phyloP scores from a whole-genome alignment of 2,888 invertebrate genomes.

The Drosophila quinaria region DNA sequence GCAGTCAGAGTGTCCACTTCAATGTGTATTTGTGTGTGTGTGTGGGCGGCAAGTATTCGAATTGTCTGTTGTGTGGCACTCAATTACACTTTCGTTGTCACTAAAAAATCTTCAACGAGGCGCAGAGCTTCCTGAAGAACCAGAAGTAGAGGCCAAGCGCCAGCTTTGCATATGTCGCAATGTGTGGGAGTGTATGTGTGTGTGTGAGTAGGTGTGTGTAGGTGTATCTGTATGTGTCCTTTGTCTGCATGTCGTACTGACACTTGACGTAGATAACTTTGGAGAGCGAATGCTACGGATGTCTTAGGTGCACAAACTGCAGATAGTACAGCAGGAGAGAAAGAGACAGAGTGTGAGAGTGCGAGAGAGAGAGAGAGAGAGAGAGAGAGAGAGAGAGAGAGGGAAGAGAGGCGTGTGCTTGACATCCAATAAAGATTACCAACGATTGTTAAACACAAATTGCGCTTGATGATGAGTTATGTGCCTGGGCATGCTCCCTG shows the following conservation, averaged over 20 bases:
- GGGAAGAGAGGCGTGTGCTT: slow-evolving; percentile 40
- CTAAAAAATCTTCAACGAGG: slow-evolving; percentile 69
- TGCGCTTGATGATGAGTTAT: slow-evolving; percentile 76
- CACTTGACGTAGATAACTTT: slow-evolving; percentile 71
- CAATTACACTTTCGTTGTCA: slow-evolving; percentile 79
- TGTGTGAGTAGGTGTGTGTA: slow-evolving; percentile 13
- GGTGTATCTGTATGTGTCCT: slow-evolving; percentile 20
- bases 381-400: neutral
- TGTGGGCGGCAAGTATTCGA: slow-evolving; percentile 56
- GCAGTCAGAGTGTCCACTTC: slow-evolving; percentile 45
- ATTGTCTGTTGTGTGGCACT: slow-evolving; percentile 77
- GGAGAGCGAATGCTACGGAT: slow-evolving; percentile 47
- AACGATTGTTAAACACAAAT: slow-evolving; percentile 79
- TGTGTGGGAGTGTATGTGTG: slow-evolving; percentile 4
- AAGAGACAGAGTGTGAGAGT: neutral
- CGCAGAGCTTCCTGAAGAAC: slow-evolving; percentile 13
- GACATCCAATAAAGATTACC: slow-evolving; percentile 79
- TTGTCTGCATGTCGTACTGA: slow-evolving; percentile 47
- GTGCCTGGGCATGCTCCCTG: slow-evolving; percentile 30
- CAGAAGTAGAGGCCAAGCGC: slow-evolving; percentile 13
- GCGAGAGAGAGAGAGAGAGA: neutral
- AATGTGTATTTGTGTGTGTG: slow-evolving; percentile 19
- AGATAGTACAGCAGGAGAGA: neutral
- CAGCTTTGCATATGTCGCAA: slow-evolving; percentile 42
- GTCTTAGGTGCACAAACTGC: slow-evolving; percentile 47